Percentiles rank a stretch among this genome's conserved stretches.
phyloP scores from a whole-genome alignment of 2,888 invertebrate genomes.

The Cataglyphis rosenhaueri region DNA sequence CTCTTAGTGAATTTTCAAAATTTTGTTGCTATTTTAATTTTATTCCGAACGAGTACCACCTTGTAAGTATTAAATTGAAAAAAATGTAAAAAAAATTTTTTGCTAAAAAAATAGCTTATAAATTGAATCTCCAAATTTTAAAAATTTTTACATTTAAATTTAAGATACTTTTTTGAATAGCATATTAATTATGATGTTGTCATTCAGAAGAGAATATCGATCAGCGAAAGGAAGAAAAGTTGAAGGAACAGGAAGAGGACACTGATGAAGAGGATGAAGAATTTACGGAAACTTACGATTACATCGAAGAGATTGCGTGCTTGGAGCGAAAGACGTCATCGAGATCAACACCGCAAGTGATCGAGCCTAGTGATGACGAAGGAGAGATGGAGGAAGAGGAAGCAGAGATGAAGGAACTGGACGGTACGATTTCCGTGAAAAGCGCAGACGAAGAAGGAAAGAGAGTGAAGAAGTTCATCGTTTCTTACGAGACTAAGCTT shows the following conservation, averaged over 20 bases:
- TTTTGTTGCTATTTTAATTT: conserved; percentile 13
- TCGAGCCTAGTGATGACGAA: conserved; percentile 69
- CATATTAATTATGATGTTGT: background rate
- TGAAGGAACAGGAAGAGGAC: conserved; percentile 56
- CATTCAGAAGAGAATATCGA: conserved; percentile 27
- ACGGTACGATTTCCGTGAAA: conserved; percentile 81
- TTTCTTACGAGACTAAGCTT: conserved; percentile 83
- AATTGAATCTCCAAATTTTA: background rate
- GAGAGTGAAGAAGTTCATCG: conserved; percentile 82
- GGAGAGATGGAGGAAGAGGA: conserved; percentile 75
- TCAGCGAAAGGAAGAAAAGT: conserved; percentile 32
- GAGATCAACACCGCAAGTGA: conserved; percentile 62
- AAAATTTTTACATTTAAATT: background rate
- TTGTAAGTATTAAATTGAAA: conserved; percentile 20
- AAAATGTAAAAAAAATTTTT: background rate
- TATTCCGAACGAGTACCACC: background rate
- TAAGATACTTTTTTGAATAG: background rate
- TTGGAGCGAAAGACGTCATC: conserved; percentile 53
- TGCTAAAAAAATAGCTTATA: background rate
- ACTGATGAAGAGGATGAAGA: conserved; percentile 68
- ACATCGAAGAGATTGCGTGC: conserved; percentile 67
- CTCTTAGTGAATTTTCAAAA: conserved; percentile 25
- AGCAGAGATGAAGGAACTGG: conserved; percentile 77
- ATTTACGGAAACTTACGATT: conserved; percentile 63
- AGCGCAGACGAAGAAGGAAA: conserved; percentile 79